These are phyloP conservation scores for Aplodontia rufa DNA, from an alignment of 2,113 vertebrate species.

Conservation along the genomic window DNA sequence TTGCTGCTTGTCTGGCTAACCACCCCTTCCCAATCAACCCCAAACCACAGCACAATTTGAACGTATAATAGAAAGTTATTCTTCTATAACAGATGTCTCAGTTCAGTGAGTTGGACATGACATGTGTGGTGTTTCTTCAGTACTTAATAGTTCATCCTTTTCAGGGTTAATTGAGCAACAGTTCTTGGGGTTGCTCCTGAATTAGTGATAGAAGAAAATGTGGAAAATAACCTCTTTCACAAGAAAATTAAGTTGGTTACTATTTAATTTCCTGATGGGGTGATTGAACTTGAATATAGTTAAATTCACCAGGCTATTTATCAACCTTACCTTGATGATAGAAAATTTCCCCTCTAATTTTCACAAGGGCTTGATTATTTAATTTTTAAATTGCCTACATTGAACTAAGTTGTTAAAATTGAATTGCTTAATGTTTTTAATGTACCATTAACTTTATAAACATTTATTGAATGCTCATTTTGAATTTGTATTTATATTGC, in stretches of 20 bases:
- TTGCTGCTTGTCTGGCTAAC: neutral
- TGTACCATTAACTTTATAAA: neutral
- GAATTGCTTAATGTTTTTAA: neutral
- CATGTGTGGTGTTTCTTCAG: neutral
- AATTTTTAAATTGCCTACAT: neutral
- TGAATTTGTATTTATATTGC: neutral
- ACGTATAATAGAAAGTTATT: slow-evolving; percentile 43
- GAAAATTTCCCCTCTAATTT: neutral
- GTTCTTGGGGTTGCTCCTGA: neutral
- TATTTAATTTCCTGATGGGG: slow-evolving; percentile 51
- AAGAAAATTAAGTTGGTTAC: slow-evolving; percentile 33
- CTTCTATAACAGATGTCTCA: neutral
- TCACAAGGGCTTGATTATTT: neutral
- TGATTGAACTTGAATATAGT: neutral
- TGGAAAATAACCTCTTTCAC: slow-evolving; percentile 34
- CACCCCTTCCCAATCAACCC: slow-evolving; percentile 20
- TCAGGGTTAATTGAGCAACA: slow-evolving; percentile 32
- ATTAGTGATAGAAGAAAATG: neutral
- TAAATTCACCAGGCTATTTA: slow-evolving; percentile 5
- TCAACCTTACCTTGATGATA: neutral
- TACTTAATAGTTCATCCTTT: slow-evolving; percentile 41
- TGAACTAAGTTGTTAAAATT: neutral
- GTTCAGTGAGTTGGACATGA: neutral
- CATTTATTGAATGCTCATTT: neutral
- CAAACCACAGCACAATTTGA: slow-evolving; percentile 4